Evolutionary conservation across 2,888 invertebrate species (phyloP).

Genomic region (Hemicrepidius hirtus): DNA sequence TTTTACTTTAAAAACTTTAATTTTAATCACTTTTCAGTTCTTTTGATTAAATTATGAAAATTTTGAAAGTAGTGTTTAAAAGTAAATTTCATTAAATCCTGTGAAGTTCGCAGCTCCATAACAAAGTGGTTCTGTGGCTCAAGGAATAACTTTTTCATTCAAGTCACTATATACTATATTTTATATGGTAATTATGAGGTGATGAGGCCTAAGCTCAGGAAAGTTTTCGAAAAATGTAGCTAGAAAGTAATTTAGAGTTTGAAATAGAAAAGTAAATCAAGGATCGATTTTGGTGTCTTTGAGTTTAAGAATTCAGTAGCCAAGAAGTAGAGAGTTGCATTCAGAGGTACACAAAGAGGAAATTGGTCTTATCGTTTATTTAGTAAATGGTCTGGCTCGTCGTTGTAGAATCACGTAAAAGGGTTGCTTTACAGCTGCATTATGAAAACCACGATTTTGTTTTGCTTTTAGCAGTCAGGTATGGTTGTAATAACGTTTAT

Average conservation of each 20-base stretch:
- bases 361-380: constrained; percentile 31
- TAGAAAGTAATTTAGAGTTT: no score
- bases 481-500: constrained; percentile 65
- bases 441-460: constrained; percentile 56
- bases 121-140: no score
- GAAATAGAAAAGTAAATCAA: no score
- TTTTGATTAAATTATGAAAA: no score
- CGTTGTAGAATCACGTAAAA: constrained; percentile 40
- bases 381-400: constrained; percentile 6
- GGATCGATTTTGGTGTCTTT: neutral
- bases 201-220: no score
- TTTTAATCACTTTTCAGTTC: no score
- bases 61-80: no score
- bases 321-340: neutral
- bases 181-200: no score
- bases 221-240: no score
- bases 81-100: neutral
- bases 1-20: no score
- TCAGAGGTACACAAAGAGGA: neutral
- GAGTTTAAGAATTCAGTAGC: neutral
- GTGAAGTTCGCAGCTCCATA: neutral
- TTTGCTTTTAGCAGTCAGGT: constrained; percentile 64
- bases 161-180: no score
- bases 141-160: no score
- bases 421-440: constrained; percentile 45